Percentiles rank a stretch among this genome's conserved stretches.
phyloP scores from a whole-genome alignment of 2,797 vertebrate species.

The Tragelaphus oryx region DNA sequence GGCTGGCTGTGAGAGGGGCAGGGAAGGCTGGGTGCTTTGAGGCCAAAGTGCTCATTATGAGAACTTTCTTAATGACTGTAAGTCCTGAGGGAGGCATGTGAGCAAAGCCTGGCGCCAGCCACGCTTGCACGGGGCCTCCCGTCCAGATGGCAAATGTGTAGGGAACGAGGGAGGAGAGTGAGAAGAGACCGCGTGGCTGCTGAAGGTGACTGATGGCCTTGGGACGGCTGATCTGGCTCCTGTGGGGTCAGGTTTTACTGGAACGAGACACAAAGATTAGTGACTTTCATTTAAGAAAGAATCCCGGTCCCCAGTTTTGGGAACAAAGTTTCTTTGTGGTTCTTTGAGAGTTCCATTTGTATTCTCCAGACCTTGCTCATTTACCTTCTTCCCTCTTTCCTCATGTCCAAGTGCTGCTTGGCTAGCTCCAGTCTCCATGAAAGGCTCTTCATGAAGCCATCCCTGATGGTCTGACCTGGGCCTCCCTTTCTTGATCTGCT shows the following conservation, averaged over 20 bases:
- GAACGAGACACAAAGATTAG: slow-evolving; percentile 35
- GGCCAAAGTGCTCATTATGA: neutral
- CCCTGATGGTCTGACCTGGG: neutral
- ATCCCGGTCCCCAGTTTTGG: neutral
- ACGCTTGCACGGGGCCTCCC: neutral
- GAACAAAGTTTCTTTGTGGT: neutral
- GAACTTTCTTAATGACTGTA: slow-evolving; percentile 45
- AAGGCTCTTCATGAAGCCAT: neutral
- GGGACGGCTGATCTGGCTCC: neutral
- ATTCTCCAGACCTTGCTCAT: neutral
- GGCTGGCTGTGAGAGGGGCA: neutral
- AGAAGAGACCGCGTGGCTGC: neutral
- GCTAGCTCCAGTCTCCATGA: neutral
- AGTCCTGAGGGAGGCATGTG: slow-evolving; percentile 33
- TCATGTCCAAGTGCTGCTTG: neutral
- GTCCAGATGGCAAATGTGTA: slow-evolving; percentile 41
- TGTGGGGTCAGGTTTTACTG: neutral
- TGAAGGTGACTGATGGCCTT: slow-evolving; percentile 40
- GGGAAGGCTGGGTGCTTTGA: slow-evolving; percentile 1
- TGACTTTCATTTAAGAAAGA: slow-evolving; percentile 47
- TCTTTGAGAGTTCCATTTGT: neutral
- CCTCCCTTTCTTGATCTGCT: neutral
- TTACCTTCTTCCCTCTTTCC: neutral
- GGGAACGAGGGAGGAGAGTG: neutral
- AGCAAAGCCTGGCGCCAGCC: slow-evolving; percentile 46